These are phyloP conservation scores for Phylloscopus collybita DNA, from an alignment of 2,797 vertebrate species.

Conservation along the genomic window DNA sequence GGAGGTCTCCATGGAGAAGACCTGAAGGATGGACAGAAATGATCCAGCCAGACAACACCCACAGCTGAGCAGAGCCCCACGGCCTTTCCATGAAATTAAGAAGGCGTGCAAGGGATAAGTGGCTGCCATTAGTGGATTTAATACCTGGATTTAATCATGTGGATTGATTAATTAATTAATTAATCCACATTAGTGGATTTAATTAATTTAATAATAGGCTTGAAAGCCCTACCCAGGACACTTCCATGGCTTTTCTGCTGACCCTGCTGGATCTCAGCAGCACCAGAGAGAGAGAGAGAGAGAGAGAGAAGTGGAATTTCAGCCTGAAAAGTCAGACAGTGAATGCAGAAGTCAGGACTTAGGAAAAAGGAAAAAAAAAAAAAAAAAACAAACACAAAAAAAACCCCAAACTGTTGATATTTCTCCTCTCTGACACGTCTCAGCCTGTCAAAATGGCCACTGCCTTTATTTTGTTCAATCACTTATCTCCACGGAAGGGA, in stretches of 20 bases:
- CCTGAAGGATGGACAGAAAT: not conserved
- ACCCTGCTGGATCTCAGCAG: not conserved
- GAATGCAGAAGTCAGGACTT: constrained; percentile 61
- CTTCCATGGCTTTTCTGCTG: constrained; percentile 47
- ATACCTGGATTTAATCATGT: not conserved
- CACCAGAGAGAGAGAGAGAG: not conserved
- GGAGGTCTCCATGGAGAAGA: not conserved
- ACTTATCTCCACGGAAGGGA: constrained; percentile 44
- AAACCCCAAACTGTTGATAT: not conserved
- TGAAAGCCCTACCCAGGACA: constrained; percentile 14
- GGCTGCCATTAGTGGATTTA: not conserved
- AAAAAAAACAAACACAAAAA: not conserved
- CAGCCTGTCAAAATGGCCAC: constrained; percentile 1
- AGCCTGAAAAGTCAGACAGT: not conserved
- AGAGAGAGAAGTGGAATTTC: constrained; percentile 29
- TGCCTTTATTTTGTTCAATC: constrained; percentile 45
- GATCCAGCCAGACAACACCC: not conserved
- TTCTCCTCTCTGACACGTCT: not conserved
- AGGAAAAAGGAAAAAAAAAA: constrained; percentile 18
- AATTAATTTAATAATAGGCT: not conserved
- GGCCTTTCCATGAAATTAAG: not conserved
- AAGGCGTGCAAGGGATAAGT: not conserved
- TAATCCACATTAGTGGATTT: no score
- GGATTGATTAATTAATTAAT: no score
- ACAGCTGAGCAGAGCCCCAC: not conserved